A percentile compares a stretch with the other conserved stretches of the same genome.
Conservation (phyloP, 2,113 vertebrate species). For the Otis tarda region DNA sequence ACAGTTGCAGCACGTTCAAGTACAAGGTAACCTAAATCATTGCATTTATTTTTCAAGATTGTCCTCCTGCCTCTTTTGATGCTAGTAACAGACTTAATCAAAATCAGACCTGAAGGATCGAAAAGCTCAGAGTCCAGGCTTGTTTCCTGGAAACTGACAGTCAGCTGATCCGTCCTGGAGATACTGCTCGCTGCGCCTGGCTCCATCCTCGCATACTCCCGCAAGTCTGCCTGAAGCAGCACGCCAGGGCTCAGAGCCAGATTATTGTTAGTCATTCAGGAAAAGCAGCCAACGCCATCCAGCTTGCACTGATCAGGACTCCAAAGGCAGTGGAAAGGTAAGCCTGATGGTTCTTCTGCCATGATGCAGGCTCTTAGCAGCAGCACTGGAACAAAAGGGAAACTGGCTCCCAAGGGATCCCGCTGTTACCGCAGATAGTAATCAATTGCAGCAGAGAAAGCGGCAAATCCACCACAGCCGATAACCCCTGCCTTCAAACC, state of each 20-base stretch:
- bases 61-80: conserved; percentile 12
- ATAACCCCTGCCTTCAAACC: conserved; percentile 91
- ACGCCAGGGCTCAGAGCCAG: background rate
- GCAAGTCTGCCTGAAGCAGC: background rate
- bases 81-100: conserved; percentile 26
- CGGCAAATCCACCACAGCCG: conserved; percentile 95
- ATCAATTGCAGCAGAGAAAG: conserved; percentile 94
- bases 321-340: background rate
- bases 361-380: conserved; percentile 17
- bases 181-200: background rate
- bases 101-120: conserved; percentile 9
- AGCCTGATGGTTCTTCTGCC: background rate
- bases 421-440: conserved; percentile 87
- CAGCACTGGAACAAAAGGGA: background rate
- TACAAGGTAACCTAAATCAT: background rate
- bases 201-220: background rate
- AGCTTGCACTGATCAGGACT: background rate
- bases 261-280: conserved; percentile 18
- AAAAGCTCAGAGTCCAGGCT: conserved; percentile 1
- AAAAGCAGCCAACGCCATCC: background rate
- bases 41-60: background rate
- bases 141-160: conserved; percentile 55
- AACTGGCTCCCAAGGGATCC: background rate
- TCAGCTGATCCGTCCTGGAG: conserved; percentile 26
- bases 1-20: background rate